These are phyloP conservation scores for Pristionchus pacificus DNA, from an alignment of 1,140 invertebrate species.

Conservation along the genomic window DNA sequence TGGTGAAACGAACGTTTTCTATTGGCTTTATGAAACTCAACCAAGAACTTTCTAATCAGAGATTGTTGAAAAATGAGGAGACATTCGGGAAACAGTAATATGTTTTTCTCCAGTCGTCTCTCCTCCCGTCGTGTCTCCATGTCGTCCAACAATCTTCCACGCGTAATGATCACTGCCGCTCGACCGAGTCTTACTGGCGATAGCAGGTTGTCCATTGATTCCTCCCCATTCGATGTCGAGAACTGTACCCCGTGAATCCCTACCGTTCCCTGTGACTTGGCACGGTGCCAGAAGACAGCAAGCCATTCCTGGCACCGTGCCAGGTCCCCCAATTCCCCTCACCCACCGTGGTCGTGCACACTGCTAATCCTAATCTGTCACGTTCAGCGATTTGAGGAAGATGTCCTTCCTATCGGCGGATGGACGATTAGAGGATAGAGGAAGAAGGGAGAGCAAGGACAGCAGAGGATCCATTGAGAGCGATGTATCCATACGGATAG, in stretches of 20 bases:
- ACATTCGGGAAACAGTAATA: slow-evolving; percentile 15
- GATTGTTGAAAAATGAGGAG: too few relatives aligned
- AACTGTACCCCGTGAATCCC: too few relatives aligned
- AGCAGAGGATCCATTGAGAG: slow-evolving; percentile 47
- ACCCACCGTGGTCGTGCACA: too few relatives aligned
- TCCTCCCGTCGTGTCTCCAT: slow-evolving; percentile 51
- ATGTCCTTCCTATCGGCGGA: slow-evolving; percentile 57
- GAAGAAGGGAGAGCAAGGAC: slow-evolving; percentile 49
- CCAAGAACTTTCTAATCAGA: too few relatives aligned
- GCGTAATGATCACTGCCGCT: slow-evolving; percentile 54
- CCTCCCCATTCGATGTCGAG: too few relatives aligned
- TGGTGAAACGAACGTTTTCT: too few relatives aligned
- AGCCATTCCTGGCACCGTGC: too few relatives aligned
- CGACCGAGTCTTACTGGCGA: slow-evolving; percentile 43
- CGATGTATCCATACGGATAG: slow-evolving; percentile 51
- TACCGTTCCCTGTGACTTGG: too few relatives aligned
- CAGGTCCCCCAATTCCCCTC: neutral
- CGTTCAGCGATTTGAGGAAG: slow-evolving; percentile 37
- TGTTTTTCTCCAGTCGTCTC: slow-evolving; percentile 33
- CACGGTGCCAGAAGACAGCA: too few relatives aligned
- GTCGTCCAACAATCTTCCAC: slow-evolving; percentile 48
- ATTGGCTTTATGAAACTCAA: too few relatives aligned
- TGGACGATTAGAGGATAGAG: slow-evolving; percentile 48
- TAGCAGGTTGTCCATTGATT: slow-evolving; percentile 39
- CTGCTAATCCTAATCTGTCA: neutral